Conservation (phyloP, 2,888 invertebrate genomes). For the Latrodectus hesperus region DNA sequence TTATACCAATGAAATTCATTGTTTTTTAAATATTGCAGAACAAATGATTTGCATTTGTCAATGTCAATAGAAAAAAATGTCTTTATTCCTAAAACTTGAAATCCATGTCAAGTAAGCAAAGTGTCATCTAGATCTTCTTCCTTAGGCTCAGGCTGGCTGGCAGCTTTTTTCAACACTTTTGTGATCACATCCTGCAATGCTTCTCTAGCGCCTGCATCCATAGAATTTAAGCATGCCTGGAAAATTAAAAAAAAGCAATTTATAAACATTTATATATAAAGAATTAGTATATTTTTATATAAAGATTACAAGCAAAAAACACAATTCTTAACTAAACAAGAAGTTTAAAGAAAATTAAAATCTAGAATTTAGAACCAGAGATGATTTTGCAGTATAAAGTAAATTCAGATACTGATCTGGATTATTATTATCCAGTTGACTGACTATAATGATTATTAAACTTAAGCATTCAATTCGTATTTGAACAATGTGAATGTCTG, state of each 20-base stretch:
- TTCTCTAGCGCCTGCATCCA: slow-evolving; percentile 92
- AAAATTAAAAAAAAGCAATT: neutral
- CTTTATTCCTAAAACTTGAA: slow-evolving; percentile 28
- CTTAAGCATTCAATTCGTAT: no score
- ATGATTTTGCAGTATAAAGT: no score
- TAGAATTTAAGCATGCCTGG: slow-evolving; percentile 82
- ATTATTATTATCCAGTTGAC: no score
- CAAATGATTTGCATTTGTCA: neutral
- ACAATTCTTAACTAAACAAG: no score
- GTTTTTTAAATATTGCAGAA: slow-evolving; percentile 14
- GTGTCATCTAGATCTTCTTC: slow-evolving; percentile 96
- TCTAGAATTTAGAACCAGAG: no score
- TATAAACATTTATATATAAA: no score
- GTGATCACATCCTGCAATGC: slow-evolving; percentile 90
- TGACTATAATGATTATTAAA: no score
- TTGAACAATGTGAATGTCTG: no score
- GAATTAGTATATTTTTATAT: no score
- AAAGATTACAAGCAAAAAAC: no score
- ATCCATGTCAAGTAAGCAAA: slow-evolving; percentile 82
- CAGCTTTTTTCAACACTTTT: slow-evolving; percentile 88
- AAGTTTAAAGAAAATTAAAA: no score
- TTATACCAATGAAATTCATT: slow-evolving; percentile 50
- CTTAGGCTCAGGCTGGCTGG: slow-evolving; percentile 85
- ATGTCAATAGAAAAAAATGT: slow-evolving; percentile 24
- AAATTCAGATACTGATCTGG: no score